Percentiles rank a stretch among this genome's conserved stretches.
phyloP scores from a whole-genome alignment of 2,888 invertebrate genomes.

The Thyatira batis region DNA sequence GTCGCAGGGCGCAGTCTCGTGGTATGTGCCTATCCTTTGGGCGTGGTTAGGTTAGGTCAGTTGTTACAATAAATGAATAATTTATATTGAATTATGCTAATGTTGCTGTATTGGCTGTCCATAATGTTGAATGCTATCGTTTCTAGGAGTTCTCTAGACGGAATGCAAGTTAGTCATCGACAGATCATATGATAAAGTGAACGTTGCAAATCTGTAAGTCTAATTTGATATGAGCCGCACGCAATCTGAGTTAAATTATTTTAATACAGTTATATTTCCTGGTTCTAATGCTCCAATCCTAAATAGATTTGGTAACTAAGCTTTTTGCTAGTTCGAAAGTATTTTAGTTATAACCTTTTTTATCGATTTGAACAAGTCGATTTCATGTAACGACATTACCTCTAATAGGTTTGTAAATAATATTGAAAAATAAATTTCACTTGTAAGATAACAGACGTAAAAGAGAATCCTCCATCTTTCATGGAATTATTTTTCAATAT shows the following conservation, averaged over 20 bases:
- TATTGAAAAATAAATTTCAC: too few relatives aligned
- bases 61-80: constrained; percentile 40
- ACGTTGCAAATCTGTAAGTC: background rate
- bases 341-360: too few relatives aligned
- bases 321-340: too few relatives aligned
- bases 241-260: background rate
- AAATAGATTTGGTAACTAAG: too few relatives aligned
- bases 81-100: constrained; percentile 56
- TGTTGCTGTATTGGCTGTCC: constrained; percentile 12
- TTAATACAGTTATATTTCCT: background rate
- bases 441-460: too few relatives aligned
- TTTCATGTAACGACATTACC: too few relatives aligned
- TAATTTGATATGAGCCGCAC: background rate
- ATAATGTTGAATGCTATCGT: background rate
- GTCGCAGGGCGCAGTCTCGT: constrained; percentile 35
- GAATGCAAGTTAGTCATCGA: background rate
- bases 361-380: too few relatives aligned
- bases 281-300: background rate
- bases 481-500: too few relatives aligned
- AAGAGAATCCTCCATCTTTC: too few relatives aligned
- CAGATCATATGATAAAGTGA: background rate
- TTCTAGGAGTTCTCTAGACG: background rate
- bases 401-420: too few relatives aligned
- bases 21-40: constrained; percentile 23
- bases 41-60: constrained; percentile 50